Evolutionary conservation across 1,140 invertebrate species (phyloP).

Genomic region (Andrena cerasifolii): DNA sequence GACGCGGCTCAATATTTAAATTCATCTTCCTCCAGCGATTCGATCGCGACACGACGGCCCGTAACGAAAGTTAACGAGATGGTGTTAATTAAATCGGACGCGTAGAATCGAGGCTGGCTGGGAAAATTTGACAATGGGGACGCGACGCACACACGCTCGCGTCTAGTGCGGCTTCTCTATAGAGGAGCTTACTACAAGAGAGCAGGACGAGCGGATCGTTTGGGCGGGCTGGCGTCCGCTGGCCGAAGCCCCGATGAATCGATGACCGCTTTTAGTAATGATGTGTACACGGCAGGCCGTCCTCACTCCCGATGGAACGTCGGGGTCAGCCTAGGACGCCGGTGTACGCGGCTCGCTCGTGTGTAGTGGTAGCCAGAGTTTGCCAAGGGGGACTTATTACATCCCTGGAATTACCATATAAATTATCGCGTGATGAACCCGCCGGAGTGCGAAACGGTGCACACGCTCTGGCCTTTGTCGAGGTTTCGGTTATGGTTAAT

Average conservation of each 20-base stretch:
- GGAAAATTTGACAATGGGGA: slow-evolving; percentile 67
- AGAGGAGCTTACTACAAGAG: slow-evolving; percentile 32
- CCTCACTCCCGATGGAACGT: slow-evolving; percentile 58
- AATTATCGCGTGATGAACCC: slow-evolving; percentile 77
- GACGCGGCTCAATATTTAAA: slow-evolving; percentile 54
- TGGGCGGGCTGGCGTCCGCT: slow-evolving; percentile 44
- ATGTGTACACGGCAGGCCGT: slow-evolving; percentile 69
- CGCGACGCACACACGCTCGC: neutral
- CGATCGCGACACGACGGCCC: slow-evolving; percentile 38
- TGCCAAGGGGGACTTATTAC: slow-evolving; percentile 77
- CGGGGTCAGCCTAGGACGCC: slow-evolving; percentile 59
- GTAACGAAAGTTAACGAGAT: slow-evolving; percentile 68
- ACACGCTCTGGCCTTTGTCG: slow-evolving; percentile 73
- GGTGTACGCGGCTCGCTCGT: slow-evolving; percentile 64
- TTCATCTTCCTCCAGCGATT: slow-evolving; percentile 54
- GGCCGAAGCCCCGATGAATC: slow-evolving; percentile 64
- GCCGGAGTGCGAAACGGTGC: slow-evolving; percentile 68
- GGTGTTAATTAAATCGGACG: slow-evolving; percentile 68
- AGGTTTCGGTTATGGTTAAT: slow-evolving; percentile 76
- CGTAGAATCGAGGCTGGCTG: slow-evolving; percentile 50
- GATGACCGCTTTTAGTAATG: slow-evolving; percentile 73
- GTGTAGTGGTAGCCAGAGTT: slow-evolving; percentile 73
- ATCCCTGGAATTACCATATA: slow-evolving; percentile 77
- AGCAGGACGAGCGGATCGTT: slow-evolving; percentile 37
- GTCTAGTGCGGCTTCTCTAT: neutral